phyloP scores from a whole-genome alignment of 2,113 vertebrate species.

The Xerus inauris region DNA sequence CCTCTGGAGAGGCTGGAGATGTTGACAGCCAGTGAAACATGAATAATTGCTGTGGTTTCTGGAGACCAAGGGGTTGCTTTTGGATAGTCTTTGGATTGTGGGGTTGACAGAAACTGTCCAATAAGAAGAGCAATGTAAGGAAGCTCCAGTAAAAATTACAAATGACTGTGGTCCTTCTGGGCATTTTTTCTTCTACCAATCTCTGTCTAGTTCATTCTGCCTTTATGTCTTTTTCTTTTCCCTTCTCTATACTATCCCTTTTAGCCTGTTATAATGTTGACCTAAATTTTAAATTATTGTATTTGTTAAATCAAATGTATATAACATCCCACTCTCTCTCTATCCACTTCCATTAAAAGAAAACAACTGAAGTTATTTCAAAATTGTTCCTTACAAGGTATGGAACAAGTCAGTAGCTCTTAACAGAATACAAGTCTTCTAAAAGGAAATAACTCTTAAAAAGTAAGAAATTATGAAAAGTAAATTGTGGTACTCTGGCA shows the following conservation, averaged over 20 bases:
- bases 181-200: conserved; percentile 7
- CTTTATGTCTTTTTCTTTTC: not conserved
- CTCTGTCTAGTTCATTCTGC: not conserved
- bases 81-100: not conserved
- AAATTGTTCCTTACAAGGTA: not conserved
- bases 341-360: conserved; percentile 5
- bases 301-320: conserved; percentile 59
- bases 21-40: not conserved
- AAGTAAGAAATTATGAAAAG: conserved; percentile 1
- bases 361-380: conserved; percentile 45
- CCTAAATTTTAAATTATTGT: conserved; percentile 51
- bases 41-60: not conserved
- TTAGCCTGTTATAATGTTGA: not conserved
- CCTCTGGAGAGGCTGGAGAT: not conserved
- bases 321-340: not conserved
- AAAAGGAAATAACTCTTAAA: conserved; percentile 14
- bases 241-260: not conserved
- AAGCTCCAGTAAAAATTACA: conserved; percentile 20
- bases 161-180: not conserved
- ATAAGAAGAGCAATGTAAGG: not conserved
- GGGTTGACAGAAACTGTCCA: not conserved
- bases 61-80: not conserved
- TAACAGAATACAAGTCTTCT: not conserved
- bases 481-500: not conserved
- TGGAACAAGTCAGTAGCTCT: not conserved